Evolutionary conservation across 2,113 vertebrate species (phyloP).

Genomic region (Atractosteus spatula): DNA sequence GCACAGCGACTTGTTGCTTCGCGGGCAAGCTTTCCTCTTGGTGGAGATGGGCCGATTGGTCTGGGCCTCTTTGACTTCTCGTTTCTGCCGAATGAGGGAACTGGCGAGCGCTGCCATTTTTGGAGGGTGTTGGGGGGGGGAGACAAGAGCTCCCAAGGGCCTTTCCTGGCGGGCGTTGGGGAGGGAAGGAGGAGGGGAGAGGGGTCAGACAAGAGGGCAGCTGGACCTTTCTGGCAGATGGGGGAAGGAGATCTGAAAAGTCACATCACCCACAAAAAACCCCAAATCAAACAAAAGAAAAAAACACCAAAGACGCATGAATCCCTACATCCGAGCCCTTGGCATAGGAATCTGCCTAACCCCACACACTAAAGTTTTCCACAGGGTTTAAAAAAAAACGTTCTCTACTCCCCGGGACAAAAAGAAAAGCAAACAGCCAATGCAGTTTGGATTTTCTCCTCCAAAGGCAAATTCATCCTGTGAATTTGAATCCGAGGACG

Average conservation of each 20-base stretch:
- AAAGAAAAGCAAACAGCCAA: slow-evolving; percentile 3
- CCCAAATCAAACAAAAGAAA: background rate
- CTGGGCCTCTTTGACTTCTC: slow-evolving; percentile 81
- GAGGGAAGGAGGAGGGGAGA: slow-evolving; percentile 6
- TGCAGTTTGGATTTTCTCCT: too few relatives aligned
- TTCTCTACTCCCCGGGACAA: background rate
- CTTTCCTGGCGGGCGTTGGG: slow-evolving; percentile 20
- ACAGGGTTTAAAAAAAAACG: too few relatives aligned
- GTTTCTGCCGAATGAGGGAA: slow-evolving; percentile 82
- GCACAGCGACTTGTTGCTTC: slow-evolving; percentile 86
- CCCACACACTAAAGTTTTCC: background rate
- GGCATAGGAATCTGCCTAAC: background rate
- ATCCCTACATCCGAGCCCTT: too few relatives aligned
- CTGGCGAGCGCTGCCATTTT: slow-evolving; percentile 86
- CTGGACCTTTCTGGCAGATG: slow-evolving; percentile 22
- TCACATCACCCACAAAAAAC: background rate
- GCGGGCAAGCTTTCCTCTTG: slow-evolving; percentile 82
- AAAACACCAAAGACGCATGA: background rate
- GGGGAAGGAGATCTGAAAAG: slow-evolving; percentile 15
- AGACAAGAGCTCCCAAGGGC: slow-evolving; percentile 11
- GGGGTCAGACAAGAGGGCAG: slow-evolving; percentile 1
- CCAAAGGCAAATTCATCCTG: too few relatives aligned
- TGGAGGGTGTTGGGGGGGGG: slow-evolving; percentile 48
- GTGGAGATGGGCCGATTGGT: slow-evolving; percentile 74
- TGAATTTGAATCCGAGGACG: slow-evolving; percentile 6